Percentiles rank a stretch among this genome's conserved stretches.
Conservation (phyloP, 2,888 invertebrate species). For the Lycophotia porphyrea region DNA sequence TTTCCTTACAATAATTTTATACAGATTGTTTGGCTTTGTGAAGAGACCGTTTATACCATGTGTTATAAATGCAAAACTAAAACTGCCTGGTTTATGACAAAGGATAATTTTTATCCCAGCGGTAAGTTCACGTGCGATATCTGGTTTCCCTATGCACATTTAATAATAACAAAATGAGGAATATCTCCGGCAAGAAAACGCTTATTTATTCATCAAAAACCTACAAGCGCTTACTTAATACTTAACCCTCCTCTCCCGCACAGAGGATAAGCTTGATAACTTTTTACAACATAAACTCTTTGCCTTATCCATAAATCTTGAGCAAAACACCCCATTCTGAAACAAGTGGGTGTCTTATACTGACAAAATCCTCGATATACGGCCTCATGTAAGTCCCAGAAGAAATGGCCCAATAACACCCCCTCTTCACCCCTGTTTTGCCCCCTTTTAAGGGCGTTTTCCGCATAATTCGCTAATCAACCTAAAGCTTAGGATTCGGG, state of each 20-base stretch:
- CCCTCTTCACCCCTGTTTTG: conserved; percentile 10
- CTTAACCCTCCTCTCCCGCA: conserved; percentile 14
- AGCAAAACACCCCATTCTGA: conserved; percentile 25
- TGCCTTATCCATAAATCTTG: conserved; percentile 47
- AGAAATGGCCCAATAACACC: conserved; percentile 54
- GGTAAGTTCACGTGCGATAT: neutral
- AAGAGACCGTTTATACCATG: neutral
- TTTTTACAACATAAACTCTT: conserved; percentile 38
- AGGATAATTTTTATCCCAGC: neutral
- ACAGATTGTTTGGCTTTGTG: neutral
- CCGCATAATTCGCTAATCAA: conserved; percentile 76
- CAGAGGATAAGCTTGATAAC: conserved; percentile 52
- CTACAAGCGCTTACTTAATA: conserved; percentile 22
- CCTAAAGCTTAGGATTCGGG: conserved; percentile 40
- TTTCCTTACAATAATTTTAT: too few species aligned
- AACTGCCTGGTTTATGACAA: neutral
- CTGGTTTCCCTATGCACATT: neutral
- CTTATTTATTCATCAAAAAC: conserved; percentile 36
- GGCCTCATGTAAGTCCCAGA: conserved; percentile 31
- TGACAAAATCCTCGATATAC: conserved; percentile 50
- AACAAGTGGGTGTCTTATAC: conserved; percentile 36
- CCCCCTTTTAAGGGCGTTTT: conserved; percentile 30
- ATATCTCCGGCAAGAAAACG: neutral
- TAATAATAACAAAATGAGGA: conserved; percentile 1
- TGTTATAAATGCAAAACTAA: neutral